phyloP scores from a whole-genome alignment of 2,888 invertebrate genomes.

The Cephalotes varians region DNA sequence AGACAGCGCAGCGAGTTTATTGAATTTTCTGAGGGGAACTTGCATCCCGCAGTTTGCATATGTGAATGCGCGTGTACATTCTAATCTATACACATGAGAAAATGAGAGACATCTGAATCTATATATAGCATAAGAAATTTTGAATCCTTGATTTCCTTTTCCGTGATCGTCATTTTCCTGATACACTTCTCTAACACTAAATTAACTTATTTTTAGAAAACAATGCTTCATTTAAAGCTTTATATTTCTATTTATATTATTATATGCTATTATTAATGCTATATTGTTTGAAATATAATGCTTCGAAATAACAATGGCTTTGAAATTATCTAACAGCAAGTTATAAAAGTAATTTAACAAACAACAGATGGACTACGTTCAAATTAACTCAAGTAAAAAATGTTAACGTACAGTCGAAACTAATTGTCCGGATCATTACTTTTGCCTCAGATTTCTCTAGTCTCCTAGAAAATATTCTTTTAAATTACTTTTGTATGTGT shows the following conservation, averaged over 20 bases:
- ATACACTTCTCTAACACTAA: not conserved
- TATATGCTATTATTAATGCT: no score
- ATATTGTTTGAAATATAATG: not conserved
- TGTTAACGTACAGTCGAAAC: no score
- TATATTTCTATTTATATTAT: not conserved
- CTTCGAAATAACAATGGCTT: not conserved
- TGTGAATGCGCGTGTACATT: not conserved
- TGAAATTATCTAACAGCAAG: not conserved
- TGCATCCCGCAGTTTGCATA: not conserved
- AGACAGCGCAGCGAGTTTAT: conserved; percentile 42
- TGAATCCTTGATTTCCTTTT: not conserved
- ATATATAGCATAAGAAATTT: not conserved
- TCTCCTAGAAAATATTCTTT: no score
- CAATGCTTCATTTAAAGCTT: not conserved
- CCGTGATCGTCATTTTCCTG: not conserved
- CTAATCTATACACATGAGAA: not conserved
- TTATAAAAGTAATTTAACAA: conserved; percentile 4
- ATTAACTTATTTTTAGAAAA: not conserved
- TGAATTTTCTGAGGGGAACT: conserved; percentile 40
- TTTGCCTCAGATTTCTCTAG: no score
- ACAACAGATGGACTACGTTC: not conserved
- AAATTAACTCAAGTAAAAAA: not conserved
- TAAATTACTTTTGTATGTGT: no score
- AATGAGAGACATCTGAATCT: not conserved
- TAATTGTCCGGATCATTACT: no score